Conservation (phyloP, 2,797 vertebrate genomes). For the Anguilla anguilla region DNA sequence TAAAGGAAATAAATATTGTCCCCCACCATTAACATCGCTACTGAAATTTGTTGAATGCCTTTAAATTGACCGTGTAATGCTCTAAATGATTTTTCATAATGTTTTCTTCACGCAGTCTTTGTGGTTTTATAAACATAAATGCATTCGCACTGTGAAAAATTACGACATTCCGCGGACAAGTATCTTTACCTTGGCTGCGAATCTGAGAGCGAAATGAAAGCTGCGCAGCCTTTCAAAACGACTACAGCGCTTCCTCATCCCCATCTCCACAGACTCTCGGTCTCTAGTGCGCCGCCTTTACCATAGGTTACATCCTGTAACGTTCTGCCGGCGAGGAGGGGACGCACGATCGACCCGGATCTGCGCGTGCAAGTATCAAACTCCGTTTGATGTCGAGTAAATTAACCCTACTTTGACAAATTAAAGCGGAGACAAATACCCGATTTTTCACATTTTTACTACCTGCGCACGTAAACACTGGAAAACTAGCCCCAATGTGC, state of each 20-base stretch:
- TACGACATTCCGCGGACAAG: background rate
- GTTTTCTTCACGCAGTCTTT: background rate
- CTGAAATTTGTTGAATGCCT: background rate
- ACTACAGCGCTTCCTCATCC: background rate
- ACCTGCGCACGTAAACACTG: background rate
- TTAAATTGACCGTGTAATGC: conserved; percentile 8
- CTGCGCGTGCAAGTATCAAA: background rate
- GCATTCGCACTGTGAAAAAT: background rate
- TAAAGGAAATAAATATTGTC: background rate
- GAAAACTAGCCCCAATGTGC: background rate
- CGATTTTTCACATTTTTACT: background rate
- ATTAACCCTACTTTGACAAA: background rate
- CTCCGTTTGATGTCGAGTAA: background rate
- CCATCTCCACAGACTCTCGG: background rate
- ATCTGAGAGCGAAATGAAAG: conserved; percentile 5
- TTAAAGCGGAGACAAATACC: background rate
- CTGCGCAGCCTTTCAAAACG: background rate
- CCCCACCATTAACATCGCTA: background rate
- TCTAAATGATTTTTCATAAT: background rate
- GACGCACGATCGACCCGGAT: background rate
- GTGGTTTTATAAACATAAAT: conserved; percentile 16
- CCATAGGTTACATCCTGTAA: background rate
- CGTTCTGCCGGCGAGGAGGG: background rate
- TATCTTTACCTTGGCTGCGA: conserved; percentile 20
- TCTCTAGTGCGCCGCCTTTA: background rate